A percentile compares a stretch with the other conserved stretches of the same genome.
These are phyloP conservation scores for Brevimyrus niger DNA, from an alignment of 2,113 vertebrate species.

Conservation along the genomic window DNA sequence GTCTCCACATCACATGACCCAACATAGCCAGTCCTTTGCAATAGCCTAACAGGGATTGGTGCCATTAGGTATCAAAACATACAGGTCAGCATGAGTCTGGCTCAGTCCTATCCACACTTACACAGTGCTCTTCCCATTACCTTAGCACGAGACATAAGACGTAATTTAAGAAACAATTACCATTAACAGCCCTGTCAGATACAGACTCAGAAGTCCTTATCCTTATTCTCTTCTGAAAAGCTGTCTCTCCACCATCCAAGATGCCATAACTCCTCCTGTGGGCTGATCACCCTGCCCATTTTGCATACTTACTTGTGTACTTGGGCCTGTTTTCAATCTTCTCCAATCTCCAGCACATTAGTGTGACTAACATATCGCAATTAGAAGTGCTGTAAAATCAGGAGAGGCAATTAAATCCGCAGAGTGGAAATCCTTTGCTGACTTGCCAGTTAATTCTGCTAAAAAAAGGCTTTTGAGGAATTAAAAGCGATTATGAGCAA, in stretches of 20 bases:
- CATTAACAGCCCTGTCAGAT: background rate
- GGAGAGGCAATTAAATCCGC: slow-evolving; percentile 16
- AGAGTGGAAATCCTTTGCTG: slow-evolving; percentile 11
- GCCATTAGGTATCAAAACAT: background rate
- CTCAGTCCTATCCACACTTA: background rate
- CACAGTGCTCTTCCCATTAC: background rate
- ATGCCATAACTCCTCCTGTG: background rate
- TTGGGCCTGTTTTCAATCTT: slow-evolving; percentile 3
- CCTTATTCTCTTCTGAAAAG: background rate
- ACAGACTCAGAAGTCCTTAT: background rate
- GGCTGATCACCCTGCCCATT: background rate
- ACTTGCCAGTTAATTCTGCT: background rate
- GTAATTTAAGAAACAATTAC: background rate
- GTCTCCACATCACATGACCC: background rate
- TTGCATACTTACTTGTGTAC: background rate
- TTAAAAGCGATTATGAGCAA: background rate
- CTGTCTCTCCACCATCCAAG: background rate
- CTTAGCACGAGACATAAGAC: background rate
- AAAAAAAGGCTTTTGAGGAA: background rate
- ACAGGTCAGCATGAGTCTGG: background rate
- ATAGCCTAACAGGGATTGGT: background rate
- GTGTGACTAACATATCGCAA: slow-evolving; percentile 5
- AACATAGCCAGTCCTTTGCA: background rate
- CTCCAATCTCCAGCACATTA: slow-evolving; percentile 12
- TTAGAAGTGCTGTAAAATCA: slow-evolving; percentile 14